Conservation (phyloP, 1,140 invertebrate genomes). For the Aricia agestis region DNA sequence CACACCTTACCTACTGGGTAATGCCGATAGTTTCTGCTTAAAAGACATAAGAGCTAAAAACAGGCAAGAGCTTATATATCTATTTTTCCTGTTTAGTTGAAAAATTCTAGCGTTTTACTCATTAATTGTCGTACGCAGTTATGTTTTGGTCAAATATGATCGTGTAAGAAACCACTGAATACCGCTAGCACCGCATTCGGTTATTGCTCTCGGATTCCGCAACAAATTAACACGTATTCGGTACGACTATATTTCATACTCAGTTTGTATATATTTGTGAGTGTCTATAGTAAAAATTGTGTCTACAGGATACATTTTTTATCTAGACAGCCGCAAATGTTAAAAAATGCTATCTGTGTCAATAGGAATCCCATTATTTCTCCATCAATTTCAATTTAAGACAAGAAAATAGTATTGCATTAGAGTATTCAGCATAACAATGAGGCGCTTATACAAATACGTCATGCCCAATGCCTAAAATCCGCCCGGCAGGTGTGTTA, state of each 20-base stretch:
- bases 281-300: slow-evolving; percentile 8
- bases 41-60: too few species aligned
- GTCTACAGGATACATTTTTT: slow-evolving; percentile 59
- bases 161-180: slow-evolving; percentile 67
- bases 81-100: too few species aligned
- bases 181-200: slow-evolving; percentile 68
- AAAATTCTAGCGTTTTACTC: not conserved
- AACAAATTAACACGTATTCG: slow-evolving; percentile 76
- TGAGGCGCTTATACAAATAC: too few species aligned
- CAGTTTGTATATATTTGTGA: slow-evolving; percentile 23
- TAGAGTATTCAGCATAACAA: too few species aligned
- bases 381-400: slow-evolving; percentile 1
- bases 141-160: slow-evolving; percentile 70
- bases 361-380: not conserved
- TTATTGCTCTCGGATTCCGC: slow-evolving; percentile 75
- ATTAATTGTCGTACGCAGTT: slow-evolving; percentile 30
- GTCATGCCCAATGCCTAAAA: too few species aligned
- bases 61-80: too few species aligned
- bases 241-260: slow-evolving; percentile 71
- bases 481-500: not conserved
- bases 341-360: slow-evolving; percentile 33
- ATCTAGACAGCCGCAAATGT: slow-evolving; percentile 34
- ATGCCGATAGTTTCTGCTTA: too few species aligned
- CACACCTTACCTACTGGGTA: too few species aligned
- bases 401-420: too few species aligned